Evolutionary conservation across 2,797 vertebrate species (phyloP), one percentile per base, ranked within the genome.

Genomic region (Diceros bicornis): DNA sequence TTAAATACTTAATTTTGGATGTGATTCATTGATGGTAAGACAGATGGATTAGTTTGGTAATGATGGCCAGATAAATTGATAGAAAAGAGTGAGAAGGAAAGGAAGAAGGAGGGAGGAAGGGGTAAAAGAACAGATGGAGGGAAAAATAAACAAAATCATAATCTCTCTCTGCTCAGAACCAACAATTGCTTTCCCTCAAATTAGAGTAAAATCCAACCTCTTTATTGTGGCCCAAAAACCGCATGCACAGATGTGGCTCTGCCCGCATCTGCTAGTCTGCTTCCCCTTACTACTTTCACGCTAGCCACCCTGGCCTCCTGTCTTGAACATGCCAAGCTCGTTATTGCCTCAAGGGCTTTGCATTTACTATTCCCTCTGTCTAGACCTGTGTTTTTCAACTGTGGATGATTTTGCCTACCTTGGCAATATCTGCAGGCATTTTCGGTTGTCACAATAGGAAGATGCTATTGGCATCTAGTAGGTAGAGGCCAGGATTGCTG

Each of bases 261-360:
- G 7, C 6, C 37, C 10, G 25, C 6, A 14, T n/a, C 21, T 29
- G 16, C 29, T 32, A 1, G 13, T 32, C 17, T 17, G 0, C 8
- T 6, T 68, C 3, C 17, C 23, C 14, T 14, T 69, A 4, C 11
- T 68, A 1, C 23, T 72, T 86, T 6, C n/a, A 7, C 10, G 17
- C 32, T 16, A 34, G 16, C 47, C 10, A 62, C 4, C 12, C 21
- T 34, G n/a, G n/a, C 32, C 41, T 84, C 27, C 11, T 61, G 66
- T 82, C 50, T 20, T 47, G n/a, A 81, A 37, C 3, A 7, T 17
- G 9, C 44, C 14, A 25, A 91, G 6, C 1, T 78, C 29, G 20
- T 23, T 41, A 47, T 7, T 61, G 16, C 4, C 3, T 52, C 21
- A 57, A 8, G 7, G 34, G 2, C 32, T 68, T 62, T 57, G 0